Conservation (phyloP, 30 jellyfish, hydroid and myxozoan genomes). For the Aurelia sp. region DNA sequence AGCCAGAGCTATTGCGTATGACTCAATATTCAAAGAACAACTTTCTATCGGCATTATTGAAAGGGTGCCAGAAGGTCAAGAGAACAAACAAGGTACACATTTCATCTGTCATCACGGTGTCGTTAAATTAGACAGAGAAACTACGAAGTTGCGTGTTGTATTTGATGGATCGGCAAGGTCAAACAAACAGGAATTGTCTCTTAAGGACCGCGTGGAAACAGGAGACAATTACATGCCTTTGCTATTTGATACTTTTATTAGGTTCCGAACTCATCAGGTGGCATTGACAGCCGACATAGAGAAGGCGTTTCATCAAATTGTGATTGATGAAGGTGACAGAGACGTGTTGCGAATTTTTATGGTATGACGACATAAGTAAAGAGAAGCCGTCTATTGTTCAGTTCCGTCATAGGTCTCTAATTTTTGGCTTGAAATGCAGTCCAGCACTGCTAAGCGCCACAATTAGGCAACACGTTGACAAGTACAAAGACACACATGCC, state of each 20-base stretch:
- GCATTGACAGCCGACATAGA: too few relatives aligned
- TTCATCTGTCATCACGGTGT: conserved; percentile 54
- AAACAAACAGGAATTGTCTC: conserved; percentile 1
- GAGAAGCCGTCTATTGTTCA: conserved; percentile 20
- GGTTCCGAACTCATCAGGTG: conserved; percentile 28
- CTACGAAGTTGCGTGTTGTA: too few relatives aligned
- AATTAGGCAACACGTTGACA: neutral
- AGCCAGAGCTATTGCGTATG: conserved; percentile 51
- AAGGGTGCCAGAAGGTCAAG: conserved; percentile 32
- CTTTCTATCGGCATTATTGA: conserved; percentile 27
- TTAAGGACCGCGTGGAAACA: conserved; percentile 47
- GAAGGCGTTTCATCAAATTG: too few relatives aligned
- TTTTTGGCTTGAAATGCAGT: conserved; percentile 19
- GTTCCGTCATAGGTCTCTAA: neutral
- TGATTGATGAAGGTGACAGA: conserved; percentile 20
- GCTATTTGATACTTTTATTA: too few relatives aligned
- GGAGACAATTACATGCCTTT: too few relatives aligned
- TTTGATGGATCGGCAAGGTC: conserved; percentile 61
- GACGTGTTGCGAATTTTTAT: too few relatives aligned
- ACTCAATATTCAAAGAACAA: conserved; percentile 35
- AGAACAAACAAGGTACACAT: conserved; percentile 12
- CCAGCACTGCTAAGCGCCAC: too few relatives aligned
- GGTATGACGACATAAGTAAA: conserved; percentile 21
- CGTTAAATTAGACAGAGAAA: conserved; percentile 32
- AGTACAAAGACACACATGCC: conserved; percentile 17